Conservation (phyloP, 30 jellyfish, hydroid and myxozoan genomes). For the Aurelia coerulea region DNA sequence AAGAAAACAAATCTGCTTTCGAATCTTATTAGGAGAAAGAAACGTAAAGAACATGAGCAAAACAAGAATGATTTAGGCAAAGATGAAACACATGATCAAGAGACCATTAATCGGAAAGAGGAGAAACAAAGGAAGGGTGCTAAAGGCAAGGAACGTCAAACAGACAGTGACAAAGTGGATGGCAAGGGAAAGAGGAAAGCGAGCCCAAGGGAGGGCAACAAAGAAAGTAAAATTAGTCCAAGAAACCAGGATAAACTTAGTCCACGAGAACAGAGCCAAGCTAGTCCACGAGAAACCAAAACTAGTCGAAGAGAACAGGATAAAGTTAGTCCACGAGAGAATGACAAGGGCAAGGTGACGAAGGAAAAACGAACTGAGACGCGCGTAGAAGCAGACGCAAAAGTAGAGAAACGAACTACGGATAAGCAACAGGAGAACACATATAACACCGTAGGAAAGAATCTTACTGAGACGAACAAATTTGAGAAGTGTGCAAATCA, state of each 20-base stretch:
- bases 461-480: not conserved
- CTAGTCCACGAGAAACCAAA: not conserved
- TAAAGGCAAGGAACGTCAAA: not conserved
- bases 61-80: not conserved
- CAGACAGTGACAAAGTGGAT: not conserved
- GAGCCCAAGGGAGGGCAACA: not conserved
- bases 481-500: not conserved
- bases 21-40: constrained; percentile 48
- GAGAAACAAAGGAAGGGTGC: not conserved
- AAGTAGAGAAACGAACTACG: not conserved
- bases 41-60: not conserved
- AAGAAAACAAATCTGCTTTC: constrained; percentile 29
- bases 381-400: not conserved
- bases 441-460: not conserved
- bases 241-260: not conserved
- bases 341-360: not conserved
- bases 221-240: not conserved
- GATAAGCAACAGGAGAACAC: not conserved
- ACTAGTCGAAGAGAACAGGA: not conserved
- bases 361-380: not conserved
- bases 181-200: not conserved
- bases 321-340: no score
- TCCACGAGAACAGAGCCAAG: not conserved
- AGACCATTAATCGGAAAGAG: not conserved
- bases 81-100: not conserved